Evolutionary conservation across 92 coral and sea anemone species (phyloP).

Genomic region (Siderastrea siderea): DNA sequence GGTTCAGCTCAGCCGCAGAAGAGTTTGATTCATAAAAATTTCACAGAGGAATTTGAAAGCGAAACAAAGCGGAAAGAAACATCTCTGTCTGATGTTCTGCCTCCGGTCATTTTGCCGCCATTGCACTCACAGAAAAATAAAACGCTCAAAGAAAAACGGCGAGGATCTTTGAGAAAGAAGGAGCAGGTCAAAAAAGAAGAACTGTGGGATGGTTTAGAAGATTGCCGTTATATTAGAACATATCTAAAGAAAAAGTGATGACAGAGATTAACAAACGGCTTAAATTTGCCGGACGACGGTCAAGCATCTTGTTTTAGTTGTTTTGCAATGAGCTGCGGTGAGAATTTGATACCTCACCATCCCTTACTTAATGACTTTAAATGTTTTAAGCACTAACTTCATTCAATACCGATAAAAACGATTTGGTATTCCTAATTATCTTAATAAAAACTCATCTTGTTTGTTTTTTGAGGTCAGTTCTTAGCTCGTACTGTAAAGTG

Average conservation of each 20-base stretch:
- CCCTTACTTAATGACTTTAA: too few relatives aligned
- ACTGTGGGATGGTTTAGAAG: slow-evolving; percentile 27
- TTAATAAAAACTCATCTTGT: too few relatives aligned
- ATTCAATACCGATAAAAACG: too few relatives aligned
- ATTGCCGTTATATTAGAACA: slow-evolving; percentile 39
- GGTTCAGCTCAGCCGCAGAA: not conserved
- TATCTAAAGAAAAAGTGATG: not conserved
- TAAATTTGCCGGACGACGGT: too few relatives aligned
- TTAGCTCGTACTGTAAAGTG: too few relatives aligned
- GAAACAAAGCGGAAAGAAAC: not conserved
- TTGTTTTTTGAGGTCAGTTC: too few relatives aligned
- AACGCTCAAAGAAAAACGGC: not conserved
- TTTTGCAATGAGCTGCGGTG: too few relatives aligned
- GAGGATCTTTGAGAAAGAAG: not conserved
- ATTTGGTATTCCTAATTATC: too few relatives aligned
- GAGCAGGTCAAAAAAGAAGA: not conserved
- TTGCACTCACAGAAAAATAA: slow-evolving; percentile 17
- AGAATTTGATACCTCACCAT: too few relatives aligned
- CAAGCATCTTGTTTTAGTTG: too few relatives aligned
- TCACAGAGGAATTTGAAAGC: not conserved
- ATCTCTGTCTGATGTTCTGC: slow-evolving; percentile 4
- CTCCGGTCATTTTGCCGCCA: slow-evolving; percentile 33
- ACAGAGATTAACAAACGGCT: too few relatives aligned
- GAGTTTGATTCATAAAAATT: slow-evolving; percentile 1
- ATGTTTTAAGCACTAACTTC: too few relatives aligned